phyloP scores from a whole-genome alignment of 2,113 vertebrate species.

The Nothocercus julius region DNA sequence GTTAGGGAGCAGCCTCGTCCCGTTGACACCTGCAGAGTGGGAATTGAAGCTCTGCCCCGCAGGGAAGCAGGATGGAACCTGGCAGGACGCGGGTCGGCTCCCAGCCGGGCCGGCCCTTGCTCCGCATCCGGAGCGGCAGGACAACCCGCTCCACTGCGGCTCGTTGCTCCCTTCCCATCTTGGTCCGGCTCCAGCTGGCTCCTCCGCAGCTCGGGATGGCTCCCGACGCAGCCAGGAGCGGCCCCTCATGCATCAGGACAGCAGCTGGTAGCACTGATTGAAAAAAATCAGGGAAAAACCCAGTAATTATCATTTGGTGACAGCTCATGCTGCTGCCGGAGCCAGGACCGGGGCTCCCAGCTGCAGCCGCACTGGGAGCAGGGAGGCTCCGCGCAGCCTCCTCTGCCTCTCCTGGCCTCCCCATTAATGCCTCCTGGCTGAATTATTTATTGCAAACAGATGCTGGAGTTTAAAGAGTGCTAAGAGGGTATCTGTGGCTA shows the following conservation, averaged over 20 bases:
- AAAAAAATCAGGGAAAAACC: not conserved
- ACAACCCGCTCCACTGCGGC: rapidly evolving
- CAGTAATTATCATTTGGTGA: not conserved
- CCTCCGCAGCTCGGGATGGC: not conserved
- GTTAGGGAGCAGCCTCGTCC: not conserved
- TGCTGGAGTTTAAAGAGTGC: conserved; percentile 69
- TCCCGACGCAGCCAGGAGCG: not conserved
- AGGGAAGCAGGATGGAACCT: not conserved
- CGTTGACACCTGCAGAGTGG: not conserved
- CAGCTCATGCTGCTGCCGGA: not conserved
- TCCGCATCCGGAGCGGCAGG: not conserved
- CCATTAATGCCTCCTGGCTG: conserved; percentile 55
- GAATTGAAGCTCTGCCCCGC: not conserved
- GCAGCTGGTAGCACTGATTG: conserved; percentile 54
- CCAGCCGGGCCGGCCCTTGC: not conserved
- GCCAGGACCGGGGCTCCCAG: no score
- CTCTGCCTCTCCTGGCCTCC: conserved; percentile 8
- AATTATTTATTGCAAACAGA: conserved; percentile 74
- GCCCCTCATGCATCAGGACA: not conserved
- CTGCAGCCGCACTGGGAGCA: no score
- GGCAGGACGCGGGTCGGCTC: not conserved
- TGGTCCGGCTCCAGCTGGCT: not conserved
- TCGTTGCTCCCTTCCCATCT: not conserved
- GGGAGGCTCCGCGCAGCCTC: not conserved
- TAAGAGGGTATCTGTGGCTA: conserved; percentile 63